A percentile compares a stretch with the other conserved stretches of the same genome.
phyloP scores from a whole-genome alignment of 92 coral and sea anemone species.

The Plumapathes pennacea region DNA sequence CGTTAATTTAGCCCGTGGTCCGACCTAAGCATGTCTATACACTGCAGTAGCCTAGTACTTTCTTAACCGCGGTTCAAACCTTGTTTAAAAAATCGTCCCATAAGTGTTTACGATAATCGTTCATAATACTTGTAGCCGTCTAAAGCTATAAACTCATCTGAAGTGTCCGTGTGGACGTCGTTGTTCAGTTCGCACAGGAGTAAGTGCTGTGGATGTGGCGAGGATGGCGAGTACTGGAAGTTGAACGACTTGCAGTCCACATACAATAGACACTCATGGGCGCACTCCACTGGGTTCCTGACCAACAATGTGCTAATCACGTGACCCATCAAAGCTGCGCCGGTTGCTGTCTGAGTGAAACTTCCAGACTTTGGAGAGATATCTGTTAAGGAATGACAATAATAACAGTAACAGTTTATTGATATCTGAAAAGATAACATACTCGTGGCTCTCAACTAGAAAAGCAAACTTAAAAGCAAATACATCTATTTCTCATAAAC shows the following conservation, averaged over 20 bases:
- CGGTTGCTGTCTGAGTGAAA: constrained; percentile 19
- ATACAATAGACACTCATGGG: constrained; percentile 67
- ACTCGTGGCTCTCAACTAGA: no score
- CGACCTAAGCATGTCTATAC: not conserved
- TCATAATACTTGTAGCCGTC: constrained; percentile 56
- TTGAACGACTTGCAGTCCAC: constrained; percentile 57
- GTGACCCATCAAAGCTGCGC: constrained; percentile 26
- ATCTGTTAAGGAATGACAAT: constrained; percentile 8
- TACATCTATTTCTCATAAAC: no score
- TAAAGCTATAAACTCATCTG: constrained; percentile 8
- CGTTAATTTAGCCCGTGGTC: not conserved
- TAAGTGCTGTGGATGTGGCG: constrained; percentile 11
- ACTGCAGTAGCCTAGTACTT: not conserved
- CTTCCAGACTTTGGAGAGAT: constrained; percentile 35
- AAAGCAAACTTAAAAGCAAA: no score
- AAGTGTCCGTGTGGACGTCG: constrained; percentile 1
- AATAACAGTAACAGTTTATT: no score
- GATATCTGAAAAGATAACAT: constrained; percentile 7
- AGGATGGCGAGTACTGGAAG: constrained; percentile 37
- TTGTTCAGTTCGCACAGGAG: constrained; percentile 58
- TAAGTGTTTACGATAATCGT: constrained; percentile 9
- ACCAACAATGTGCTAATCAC: constrained; percentile 47
- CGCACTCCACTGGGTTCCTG: constrained; percentile 58
- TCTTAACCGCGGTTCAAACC: not conserved
- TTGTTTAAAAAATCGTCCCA: no score